Evolutionary conservation across 1,140 invertebrate genomes (phyloP).

Genomic region (Drosophila navojoa): DNA sequence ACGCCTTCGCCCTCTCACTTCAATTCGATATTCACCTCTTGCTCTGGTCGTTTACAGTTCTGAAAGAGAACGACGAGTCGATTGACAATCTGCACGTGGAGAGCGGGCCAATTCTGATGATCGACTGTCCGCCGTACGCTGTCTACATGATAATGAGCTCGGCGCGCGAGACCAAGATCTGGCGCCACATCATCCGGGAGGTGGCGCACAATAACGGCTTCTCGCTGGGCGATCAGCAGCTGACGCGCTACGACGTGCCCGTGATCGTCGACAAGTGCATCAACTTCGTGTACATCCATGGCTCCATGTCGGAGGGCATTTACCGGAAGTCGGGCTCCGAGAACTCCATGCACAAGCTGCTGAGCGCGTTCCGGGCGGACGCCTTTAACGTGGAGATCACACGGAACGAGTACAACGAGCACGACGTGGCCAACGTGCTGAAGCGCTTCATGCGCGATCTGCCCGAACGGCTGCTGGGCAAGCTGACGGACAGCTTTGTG

Average conservation of each 20-base stretch:
- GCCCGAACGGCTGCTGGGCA: constrained; percentile 88
- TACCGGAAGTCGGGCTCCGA: constrained; percentile 92
- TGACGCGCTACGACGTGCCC: constrained; percentile 93
- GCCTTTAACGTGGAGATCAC: constrained; percentile 93
- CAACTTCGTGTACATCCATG: constrained; percentile 93
- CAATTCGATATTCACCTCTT: constrained; percentile 27
- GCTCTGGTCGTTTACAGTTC: constrained; percentile 68
- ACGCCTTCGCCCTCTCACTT: not conserved
- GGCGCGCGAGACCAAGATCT: constrained; percentile 87
- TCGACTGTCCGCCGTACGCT: constrained; percentile 87
- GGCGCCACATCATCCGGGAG: constrained; percentile 89
- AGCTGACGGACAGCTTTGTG: constrained; percentile 84
- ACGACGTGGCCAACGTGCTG: constrained; percentile 93
- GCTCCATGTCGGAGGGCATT: constrained; percentile 93
- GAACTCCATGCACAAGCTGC: constrained; percentile 89
- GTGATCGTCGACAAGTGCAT: constrained; percentile 96
- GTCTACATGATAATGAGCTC: constrained; percentile 90
- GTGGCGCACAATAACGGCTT: constrained; percentile 91
- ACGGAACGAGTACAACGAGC: constrained; percentile 89
- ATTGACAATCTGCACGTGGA: constrained; percentile 85
- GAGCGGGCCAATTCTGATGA: constrained; percentile 86
- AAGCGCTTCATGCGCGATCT: constrained; percentile 93
- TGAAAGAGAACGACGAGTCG: constrained; percentile 70
- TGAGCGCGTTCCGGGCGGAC: constrained; percentile 90
- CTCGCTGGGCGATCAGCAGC: constrained; percentile 91